Conservation (phyloP, 2,113 vertebrate species). For the Microtus pennsylvanicus region DNA sequence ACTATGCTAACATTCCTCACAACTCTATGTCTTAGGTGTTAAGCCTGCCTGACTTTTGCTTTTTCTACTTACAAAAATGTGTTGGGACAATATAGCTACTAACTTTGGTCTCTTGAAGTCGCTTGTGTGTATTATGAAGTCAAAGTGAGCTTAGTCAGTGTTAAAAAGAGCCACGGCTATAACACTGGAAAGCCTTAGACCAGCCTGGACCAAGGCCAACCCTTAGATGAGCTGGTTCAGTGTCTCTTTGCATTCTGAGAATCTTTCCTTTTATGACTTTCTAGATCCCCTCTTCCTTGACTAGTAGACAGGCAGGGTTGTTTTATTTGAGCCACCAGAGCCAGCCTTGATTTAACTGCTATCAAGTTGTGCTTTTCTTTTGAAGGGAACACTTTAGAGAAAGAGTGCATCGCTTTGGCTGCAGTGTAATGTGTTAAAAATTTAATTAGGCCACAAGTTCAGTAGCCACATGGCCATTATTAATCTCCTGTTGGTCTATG, state of each 20-base stretch:
- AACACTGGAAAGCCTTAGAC: not conserved
- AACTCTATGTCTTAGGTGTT: not conserved
- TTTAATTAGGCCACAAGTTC: constrained; percentile 39
- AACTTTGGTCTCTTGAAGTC: constrained; percentile 1
- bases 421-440: not conserved
- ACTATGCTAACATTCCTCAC: not conserved
- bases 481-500: not conserved
- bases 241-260: not conserved
- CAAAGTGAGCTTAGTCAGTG: not conserved
- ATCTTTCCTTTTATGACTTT: not conserved
- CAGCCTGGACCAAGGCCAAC: not conserved
- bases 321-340: constrained; percentile 64
- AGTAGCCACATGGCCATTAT: not conserved
- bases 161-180: not conserved
- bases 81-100: not conserved
- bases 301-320: not conserved
- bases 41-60: not conserved
- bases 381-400: constrained; percentile 16
- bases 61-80: not conserved
- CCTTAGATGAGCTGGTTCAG: not conserved
- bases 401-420: not conserved
- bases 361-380: constrained; percentile 50
- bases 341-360: not conserved
- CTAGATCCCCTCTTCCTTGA: not conserved
- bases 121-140: not conserved